phyloP scores from a whole-genome alignment of 2,888 invertebrate genomes.

The Carabus problematicus region DNA sequence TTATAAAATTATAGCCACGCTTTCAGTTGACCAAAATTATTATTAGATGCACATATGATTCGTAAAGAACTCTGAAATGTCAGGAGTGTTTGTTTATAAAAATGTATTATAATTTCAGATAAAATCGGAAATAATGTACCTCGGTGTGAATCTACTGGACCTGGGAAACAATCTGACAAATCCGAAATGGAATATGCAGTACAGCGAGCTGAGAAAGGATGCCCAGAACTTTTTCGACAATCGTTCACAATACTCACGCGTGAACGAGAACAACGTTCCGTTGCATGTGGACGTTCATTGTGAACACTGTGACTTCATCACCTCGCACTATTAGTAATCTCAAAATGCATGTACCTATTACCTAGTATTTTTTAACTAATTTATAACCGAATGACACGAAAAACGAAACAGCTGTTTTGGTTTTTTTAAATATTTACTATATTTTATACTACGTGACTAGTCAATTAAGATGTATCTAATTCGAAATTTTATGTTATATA shows the following conservation, averaged over 20 bases:
- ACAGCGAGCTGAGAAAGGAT: slow-evolving; percentile 65
- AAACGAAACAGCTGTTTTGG: neutral
- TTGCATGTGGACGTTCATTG: slow-evolving; percentile 44
- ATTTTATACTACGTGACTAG: no score
- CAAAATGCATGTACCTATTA: slow-evolving; percentile 4
- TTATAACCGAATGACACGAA: slow-evolving; percentile 18
- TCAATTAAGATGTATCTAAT: neutral
- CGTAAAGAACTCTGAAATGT: no score
- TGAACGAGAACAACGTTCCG: slow-evolving; percentile 45
- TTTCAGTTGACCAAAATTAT: no score
- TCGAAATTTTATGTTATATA: no score
- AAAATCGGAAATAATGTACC: slow-evolving; percentile 58
- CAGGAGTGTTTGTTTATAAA: no score
- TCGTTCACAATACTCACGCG: slow-evolving; percentile 63
- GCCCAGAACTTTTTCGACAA: slow-evolving; percentile 67
- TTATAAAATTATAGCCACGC: no score
- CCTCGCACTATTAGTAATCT: slow-evolving; percentile 42
- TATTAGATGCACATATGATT: no score
- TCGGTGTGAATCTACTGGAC: slow-evolving; percentile 67
- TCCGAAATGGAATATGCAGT: slow-evolving; percentile 63
- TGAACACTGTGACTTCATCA: slow-evolving; percentile 46
- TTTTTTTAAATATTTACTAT: slow-evolving; percentile 1
- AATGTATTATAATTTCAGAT: neutral
- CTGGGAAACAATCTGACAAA: slow-evolving; percentile 65
- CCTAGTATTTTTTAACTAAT: neutral